Conservation (phyloP, 2,888 invertebrate species). For the Idaea dimidiata region DNA sequence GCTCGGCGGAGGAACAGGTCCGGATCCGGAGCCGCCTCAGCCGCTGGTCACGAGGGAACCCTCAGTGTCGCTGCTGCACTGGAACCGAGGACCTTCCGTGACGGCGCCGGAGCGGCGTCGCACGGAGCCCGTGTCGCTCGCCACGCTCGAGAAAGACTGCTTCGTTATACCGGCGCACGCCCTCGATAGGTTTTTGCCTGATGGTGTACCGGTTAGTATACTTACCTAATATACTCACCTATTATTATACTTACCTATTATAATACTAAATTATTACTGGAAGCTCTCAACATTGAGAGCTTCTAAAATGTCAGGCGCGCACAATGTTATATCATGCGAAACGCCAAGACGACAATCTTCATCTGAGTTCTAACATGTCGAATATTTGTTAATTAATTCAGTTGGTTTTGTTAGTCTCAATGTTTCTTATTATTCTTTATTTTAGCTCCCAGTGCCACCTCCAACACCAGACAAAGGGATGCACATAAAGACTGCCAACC, state of each 20-base stretch:
- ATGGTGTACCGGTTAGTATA: conserved; percentile 89
- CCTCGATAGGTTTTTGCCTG: conserved; percentile 92
- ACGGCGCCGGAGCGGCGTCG: conserved; percentile 62
- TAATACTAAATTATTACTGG: no score
- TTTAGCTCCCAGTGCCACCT: conserved; percentile 83
- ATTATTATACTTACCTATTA: conserved; percentile 65
- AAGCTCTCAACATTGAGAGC: no score
- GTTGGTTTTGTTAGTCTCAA: background rate
- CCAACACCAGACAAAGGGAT: conserved; percentile 83
- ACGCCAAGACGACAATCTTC: background rate
- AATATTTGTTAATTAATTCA: background rate
- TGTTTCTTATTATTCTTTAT: conserved; percentile 13
- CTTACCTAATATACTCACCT: conserved; percentile 65
- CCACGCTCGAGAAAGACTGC: conserved; percentile 93
- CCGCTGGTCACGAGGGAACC: conserved; percentile 86
- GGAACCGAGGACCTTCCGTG: conserved; percentile 69
- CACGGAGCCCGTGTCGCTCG: conserved; percentile 87
- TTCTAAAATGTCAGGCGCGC: no score
- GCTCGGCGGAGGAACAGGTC: conserved; percentile 80
- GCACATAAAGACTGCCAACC: conserved; percentile 78
- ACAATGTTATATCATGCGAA: no score
- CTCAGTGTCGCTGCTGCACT: conserved; percentile 81
- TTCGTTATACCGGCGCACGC: conserved; percentile 96
- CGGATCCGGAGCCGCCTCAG: conserved; percentile 86
- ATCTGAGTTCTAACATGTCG: background rate